phyloP scores from a whole-genome alignment of 92 coral and sea anemone species.

The Micromussa lordhowensis region DNA sequence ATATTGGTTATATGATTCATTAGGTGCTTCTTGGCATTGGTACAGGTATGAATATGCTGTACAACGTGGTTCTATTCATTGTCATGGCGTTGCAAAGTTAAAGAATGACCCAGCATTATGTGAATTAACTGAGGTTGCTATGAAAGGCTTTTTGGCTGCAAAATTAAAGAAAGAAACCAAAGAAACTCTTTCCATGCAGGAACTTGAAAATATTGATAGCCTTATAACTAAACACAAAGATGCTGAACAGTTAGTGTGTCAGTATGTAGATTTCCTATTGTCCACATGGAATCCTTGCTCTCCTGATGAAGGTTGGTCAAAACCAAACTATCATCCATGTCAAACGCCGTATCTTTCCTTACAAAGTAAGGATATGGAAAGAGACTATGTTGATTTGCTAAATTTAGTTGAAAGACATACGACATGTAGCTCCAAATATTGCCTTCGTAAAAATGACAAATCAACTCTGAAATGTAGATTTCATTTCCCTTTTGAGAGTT shows the following conservation, averaged over 20 bases:
- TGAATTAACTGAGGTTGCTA: constrained; percentile 57
- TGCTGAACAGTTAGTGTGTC: constrained; percentile 71
- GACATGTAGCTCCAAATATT: constrained; percentile 68
- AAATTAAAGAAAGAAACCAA: constrained; percentile 46
- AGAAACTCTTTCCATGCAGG: constrained; percentile 19
- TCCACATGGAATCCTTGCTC: constrained; percentile 77
- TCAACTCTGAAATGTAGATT: constrained; percentile 51
- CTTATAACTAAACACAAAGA: constrained; percentile 34
- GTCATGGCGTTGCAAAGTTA: too few species aligned
- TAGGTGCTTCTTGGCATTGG: constrained; percentile 70
- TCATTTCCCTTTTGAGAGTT: constrained; percentile 59
- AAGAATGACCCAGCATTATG: constrained; percentile 73
- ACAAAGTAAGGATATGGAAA: constrained; percentile 27
- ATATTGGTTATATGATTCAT: constrained; percentile 66
- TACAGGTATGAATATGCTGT: too few species aligned
- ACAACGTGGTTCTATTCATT: too few species aligned
- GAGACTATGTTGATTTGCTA: constrained; percentile 66
- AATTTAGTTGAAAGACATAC: constrained; percentile 72
- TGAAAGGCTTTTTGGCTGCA: constrained; percentile 62
- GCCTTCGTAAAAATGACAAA: constrained; percentile 46
- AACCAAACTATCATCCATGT: constrained; percentile 77
- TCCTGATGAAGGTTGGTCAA: constrained; percentile 79
- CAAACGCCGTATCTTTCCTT: constrained; percentile 62
- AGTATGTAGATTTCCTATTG: constrained; percentile 74
- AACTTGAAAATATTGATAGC: too few species aligned